phyloP scores from a whole-genome alignment of 1,140 invertebrate species.

The Heterodera schachtii region DNA sequence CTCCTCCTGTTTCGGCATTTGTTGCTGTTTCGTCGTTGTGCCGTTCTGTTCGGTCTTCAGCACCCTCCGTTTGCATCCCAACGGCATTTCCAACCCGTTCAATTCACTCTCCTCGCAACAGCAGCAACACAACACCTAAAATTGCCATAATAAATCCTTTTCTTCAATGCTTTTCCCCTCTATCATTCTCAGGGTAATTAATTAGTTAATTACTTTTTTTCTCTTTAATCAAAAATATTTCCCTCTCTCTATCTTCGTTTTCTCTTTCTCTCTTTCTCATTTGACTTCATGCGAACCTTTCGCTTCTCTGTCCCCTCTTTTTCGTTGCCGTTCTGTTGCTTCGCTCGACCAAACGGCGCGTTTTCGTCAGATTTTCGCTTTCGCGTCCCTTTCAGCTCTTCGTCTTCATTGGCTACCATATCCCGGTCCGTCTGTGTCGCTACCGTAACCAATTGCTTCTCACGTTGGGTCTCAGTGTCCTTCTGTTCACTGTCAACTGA shows the following conservation, averaged over 20 bases:
- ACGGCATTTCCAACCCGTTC: background rate
- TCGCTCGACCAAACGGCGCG: background rate
- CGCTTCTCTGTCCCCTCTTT: background rate
- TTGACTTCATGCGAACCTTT: background rate
- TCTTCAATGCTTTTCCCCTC: background rate
- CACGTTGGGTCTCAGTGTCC: background rate
- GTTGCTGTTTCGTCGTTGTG: background rate
- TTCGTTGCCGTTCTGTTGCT: background rate
- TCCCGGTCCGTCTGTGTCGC: background rate
- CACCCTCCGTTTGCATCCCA: constrained; percentile 16
- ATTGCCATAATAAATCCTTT: background rate
- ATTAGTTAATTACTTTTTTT: background rate
- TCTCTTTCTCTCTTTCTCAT: background rate
- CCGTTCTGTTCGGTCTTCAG: background rate
- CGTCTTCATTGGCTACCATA: background rate
- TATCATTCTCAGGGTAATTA: background rate
- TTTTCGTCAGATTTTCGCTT: background rate
- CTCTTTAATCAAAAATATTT: background rate
- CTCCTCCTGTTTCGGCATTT: background rate
- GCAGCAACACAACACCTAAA: constrained; percentile 27
- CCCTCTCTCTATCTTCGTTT: background rate
- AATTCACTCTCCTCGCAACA: constrained; percentile 15
- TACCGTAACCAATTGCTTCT: constrained; percentile 1
- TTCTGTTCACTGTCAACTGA: background rate
- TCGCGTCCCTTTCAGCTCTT: background rate